A percentile compares a stretch with the other conserved stretches of the same genome.
Evolutionary conservation across 2,797 vertebrate genomes (phyloP).

Genomic region (Serranus cabrilla): DNA sequence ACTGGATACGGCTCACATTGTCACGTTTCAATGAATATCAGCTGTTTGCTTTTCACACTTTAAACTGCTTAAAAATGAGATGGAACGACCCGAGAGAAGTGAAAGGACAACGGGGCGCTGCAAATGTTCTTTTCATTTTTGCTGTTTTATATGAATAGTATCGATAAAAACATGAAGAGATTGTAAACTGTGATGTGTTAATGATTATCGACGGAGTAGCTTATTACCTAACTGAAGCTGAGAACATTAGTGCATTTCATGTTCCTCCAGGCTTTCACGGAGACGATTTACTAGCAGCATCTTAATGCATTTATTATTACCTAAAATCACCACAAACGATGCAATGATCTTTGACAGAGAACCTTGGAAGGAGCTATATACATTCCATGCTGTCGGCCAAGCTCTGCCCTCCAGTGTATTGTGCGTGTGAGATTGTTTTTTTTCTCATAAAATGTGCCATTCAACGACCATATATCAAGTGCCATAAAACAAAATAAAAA

Average conservation of each 20-base stretch:
- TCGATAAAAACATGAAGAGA: constrained; percentile 46
- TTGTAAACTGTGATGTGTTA: constrained; percentile 60
- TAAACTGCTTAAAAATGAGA: constrained; percentile 30
- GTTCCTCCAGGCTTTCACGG: constrained; percentile 45
- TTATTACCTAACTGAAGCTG: constrained; percentile 44
- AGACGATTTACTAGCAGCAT: constrained; percentile 45
- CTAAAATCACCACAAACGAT: constrained; percentile 40
- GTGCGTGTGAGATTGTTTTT: constrained; percentile 29
- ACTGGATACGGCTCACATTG: constrained; percentile 9
- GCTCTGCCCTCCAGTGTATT: constrained; percentile 36
- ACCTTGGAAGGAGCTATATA: constrained; percentile 43
- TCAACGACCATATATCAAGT: constrained; percentile 64
- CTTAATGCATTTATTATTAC: constrained; percentile 64
- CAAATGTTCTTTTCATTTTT: constrained; percentile 19
- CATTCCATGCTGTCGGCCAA: constrained; percentile 22
- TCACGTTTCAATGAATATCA: constrained; percentile 23
- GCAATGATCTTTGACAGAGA: constrained; percentile 47
- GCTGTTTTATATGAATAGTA: constrained; percentile 51
- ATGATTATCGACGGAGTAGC: constrained; percentile 56
- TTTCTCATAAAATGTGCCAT: constrained; percentile 63
- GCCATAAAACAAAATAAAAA: constrained; percentile 69
- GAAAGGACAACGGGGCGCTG: constrained; percentile 23
- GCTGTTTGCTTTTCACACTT: constrained; percentile 27
- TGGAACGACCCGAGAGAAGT: not conserved
- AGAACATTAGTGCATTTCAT: constrained; percentile 45